Evolutionary conservation across 2,113 vertebrate species (phyloP), one percentile per base, ranked within the genome.

Genomic region (Clinocottus analis): DNA sequence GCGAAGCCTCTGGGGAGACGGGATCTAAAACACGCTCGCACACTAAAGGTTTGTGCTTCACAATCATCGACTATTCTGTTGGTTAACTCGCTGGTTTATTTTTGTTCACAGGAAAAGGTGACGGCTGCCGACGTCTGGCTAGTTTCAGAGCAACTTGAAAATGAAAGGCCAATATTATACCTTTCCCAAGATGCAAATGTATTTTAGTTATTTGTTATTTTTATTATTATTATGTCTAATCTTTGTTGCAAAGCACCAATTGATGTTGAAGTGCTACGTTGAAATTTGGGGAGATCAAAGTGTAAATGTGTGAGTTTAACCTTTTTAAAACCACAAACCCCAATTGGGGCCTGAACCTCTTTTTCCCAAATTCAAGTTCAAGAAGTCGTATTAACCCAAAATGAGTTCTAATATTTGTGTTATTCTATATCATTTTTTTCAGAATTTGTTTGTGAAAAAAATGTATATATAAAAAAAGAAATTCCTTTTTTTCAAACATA

Each of bases 1-100:
- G 45, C 65, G 45, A 55, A 73, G 73, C 51, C 47, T 45, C 49
- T 13, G 47, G 29, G 68, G 79, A 66, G 47, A 45, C 14, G 29
- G 71, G 37, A 58, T 39, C 23, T 60, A 21, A 56, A 71, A 59
- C 16, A 47, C 35, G 10, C 53, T 55, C n/a, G 66, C 17, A 67
- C 17, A 60, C 19, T 33, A 58, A 37, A 33, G 69, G 51, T 64
- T 75, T 68, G 16, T 55, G 43, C 70, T 77, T 45, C 23, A 72
- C 62, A 65, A n/a, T 62, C 27, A 17, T 0, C 10, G 27, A 61
- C 56, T 55, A 53, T 55, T 35, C 47, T 33, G 3, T 17, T 31
- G 2, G n/a, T 6, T 9, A n/a, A 11, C 68, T 29, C 7, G 2
- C 1, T 25, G 66, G 37, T 17, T 19, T 25, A 5, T 43, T 47